Conservation (phyloP, 2,797 vertebrate genomes). For the Lutjanus campechanus region DNA sequence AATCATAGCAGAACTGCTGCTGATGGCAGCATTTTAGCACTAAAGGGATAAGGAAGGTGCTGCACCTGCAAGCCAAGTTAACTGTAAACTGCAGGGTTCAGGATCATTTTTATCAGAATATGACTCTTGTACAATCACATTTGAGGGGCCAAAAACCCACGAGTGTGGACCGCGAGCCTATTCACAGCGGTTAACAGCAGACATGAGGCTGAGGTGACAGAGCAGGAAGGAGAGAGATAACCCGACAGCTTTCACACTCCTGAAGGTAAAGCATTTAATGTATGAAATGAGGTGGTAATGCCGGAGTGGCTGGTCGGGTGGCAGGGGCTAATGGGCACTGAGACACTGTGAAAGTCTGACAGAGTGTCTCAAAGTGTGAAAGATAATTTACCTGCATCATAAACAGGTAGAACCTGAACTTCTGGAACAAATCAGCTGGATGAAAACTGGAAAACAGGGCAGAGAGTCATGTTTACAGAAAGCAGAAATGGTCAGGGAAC, state of each 20-base stretch:
- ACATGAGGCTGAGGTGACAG: conserved; percentile 67
- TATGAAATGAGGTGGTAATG: conserved; percentile 82
- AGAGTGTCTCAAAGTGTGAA: not conserved
- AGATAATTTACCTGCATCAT: conserved; percentile 71
- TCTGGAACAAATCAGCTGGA: conserved; percentile 41
- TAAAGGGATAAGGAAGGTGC: conserved; percentile 71
- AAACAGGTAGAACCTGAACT: conserved; percentile 61
- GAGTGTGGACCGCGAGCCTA: conserved; percentile 26
- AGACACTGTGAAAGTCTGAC: conserved; percentile 52
- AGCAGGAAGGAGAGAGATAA: conserved; percentile 61
- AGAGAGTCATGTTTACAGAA: conserved; percentile 10
- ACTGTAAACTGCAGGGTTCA: conserved; percentile 29
- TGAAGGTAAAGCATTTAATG: conserved; percentile 78
- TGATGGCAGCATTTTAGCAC: conserved; percentile 24
- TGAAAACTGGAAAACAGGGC: not conserved
- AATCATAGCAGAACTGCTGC: conserved; percentile 15
- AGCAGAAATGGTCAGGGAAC: not conserved
- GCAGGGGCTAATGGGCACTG: conserved; percentile 53
- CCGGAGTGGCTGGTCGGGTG: conserved; percentile 38
- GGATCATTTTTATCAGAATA: conserved; percentile 68
- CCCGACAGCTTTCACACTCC: conserved; percentile 68
- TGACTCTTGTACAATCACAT: conserved; percentile 70
- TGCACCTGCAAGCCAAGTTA: conserved; percentile 68
- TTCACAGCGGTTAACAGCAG: conserved; percentile 50
- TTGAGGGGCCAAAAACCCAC: conserved; percentile 36